Conservation (phyloP, 2,888 invertebrate species). For the Ashinkailepas kermadecensis region DNA sequence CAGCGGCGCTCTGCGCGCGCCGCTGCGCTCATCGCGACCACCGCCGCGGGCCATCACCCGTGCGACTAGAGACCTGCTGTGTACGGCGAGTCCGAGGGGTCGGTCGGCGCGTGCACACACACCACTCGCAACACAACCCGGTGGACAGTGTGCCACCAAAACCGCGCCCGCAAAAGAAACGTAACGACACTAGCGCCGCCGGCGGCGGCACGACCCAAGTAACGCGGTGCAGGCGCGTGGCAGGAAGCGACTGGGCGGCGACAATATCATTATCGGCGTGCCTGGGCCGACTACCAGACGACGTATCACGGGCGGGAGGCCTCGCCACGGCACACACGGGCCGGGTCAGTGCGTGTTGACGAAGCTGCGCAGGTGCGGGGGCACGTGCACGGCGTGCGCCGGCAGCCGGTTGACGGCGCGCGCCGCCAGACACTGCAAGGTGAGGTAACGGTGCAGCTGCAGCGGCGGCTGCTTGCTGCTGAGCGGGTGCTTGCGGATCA, state of each 20-base stretch:
- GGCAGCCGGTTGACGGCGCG: constrained; percentile 53
- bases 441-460: constrained; percentile 53
- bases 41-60: not conserved
- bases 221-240: too few relatives aligned
- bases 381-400: not conserved
- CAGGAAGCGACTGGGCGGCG: too few relatives aligned
- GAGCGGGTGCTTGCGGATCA: constrained; percentile 39
- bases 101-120: not conserved
- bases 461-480: constrained; percentile 19
- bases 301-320: too few relatives aligned
- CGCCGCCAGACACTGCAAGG: constrained; percentile 79
- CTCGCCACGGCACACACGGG: too few relatives aligned
- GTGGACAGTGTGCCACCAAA: too few relatives aligned
- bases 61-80: not conserved
- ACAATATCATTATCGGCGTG: too few relatives aligned
- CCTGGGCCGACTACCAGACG: too few relatives aligned
- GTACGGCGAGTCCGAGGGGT: too few relatives aligned
- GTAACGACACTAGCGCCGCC: not conserved
- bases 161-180: not conserved
- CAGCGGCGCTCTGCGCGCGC: not conserved
- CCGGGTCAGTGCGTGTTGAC: constrained; percentile 19
- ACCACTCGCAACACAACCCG: not conserved
- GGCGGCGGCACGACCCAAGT: not conserved
- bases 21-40: too few relatives aligned
- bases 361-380: constrained; percentile 8